Evolutionary conservation across 2,888 invertebrate species (phyloP).

Genomic region (Amiota communis): DNA sequence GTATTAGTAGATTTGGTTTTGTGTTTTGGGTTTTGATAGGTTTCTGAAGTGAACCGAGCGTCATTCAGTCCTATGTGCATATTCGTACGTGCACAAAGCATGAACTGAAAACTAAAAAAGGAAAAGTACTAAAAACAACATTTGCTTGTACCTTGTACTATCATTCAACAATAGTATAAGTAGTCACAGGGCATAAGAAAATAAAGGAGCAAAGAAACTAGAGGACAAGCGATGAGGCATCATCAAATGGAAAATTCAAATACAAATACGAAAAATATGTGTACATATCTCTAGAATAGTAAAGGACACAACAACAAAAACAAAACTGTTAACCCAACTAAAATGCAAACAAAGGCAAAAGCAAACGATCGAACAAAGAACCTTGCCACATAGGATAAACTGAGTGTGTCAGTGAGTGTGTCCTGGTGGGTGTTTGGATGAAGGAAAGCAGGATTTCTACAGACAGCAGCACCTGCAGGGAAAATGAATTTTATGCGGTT

Average conservation of each 20-base stretch:
- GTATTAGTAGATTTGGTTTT: no score
- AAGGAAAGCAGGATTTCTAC: no score
- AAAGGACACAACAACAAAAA: not conserved
- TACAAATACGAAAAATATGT: constrained; percentile 19
- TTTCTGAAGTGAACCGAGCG: no score
- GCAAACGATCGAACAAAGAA: no score
- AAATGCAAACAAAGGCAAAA: not conserved
- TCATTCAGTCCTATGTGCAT: not conserved
- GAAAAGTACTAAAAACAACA: not conserved
- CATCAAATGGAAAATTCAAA: constrained; percentile 11
- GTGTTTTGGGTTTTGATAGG: no score
- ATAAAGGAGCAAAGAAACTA: not conserved
- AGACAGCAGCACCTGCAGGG: constrained; percentile 45
- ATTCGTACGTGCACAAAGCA: not conserved
- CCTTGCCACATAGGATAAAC: no score
- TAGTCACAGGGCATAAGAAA: not conserved
- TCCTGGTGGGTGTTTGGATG: no score
- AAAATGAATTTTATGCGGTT: constrained; percentile 55
- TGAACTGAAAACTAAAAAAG: not conserved
- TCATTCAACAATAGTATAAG: no score
- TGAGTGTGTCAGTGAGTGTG: not conserved
- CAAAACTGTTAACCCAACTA: constrained; percentile 3
- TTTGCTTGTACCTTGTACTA: no score
- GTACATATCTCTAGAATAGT: not conserved
- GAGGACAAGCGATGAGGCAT: not conserved